A percentile compares a stretch with the other conserved stretches of the same genome.
Evolutionary conservation across 2,113 vertebrate genomes (phyloP).

Genomic region (Laticauda colubrina): DNA sequence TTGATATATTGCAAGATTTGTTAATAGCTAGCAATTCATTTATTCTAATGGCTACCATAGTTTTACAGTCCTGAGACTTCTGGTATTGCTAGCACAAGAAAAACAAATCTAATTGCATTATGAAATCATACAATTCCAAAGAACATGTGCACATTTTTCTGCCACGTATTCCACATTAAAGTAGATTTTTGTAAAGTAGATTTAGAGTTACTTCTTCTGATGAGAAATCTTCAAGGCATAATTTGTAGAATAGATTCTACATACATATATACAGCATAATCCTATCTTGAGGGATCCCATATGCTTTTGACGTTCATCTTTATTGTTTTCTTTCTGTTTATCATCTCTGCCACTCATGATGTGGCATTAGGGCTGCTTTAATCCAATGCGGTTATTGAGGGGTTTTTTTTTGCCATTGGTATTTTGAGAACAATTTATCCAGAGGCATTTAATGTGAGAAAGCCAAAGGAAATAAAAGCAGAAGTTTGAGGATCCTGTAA

Average conservation of each 20-base stretch:
- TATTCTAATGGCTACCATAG: background rate
- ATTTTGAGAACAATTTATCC: constrained; percentile 14
- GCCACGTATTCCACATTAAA: background rate
- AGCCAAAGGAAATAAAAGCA: background rate
- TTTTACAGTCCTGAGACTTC: background rate
- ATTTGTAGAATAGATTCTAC: background rate
- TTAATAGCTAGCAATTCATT: background rate
- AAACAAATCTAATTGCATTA: background rate
- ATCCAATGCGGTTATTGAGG: background rate
- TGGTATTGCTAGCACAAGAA: background rate
- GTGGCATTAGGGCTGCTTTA: background rate
- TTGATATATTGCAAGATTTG: background rate
- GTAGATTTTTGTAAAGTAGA: background rate
- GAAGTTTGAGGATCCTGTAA: background rate
- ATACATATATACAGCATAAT: background rate
- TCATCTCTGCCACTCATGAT: background rate
- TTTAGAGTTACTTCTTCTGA: background rate
- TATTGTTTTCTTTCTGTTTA: background rate
- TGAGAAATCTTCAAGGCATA: background rate
- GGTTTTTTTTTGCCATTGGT: background rate
- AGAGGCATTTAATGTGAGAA: background rate
- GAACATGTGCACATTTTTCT: background rate
- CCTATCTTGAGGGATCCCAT: background rate
- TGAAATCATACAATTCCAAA: background rate
- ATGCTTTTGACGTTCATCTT: background rate